Evolutionary conservation across 1,140 invertebrate genomes (phyloP).

Genomic region (Bombus huntii): DNA sequence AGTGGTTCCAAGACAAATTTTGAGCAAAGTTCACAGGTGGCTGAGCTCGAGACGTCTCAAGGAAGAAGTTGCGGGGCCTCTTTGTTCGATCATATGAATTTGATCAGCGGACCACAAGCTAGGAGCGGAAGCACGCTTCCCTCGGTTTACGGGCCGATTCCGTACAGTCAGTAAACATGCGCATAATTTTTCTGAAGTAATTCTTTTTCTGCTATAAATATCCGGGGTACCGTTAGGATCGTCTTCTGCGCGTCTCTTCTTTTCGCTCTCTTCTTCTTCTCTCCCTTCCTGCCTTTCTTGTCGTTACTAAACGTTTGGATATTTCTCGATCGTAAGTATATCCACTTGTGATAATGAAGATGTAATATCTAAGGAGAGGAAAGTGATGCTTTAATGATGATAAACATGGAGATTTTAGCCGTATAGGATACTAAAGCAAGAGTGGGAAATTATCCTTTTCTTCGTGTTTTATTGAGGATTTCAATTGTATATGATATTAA

Average conservation of each 20-base stretch:
- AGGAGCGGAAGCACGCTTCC: conserved; percentile 82
- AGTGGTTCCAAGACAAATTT: background rate
- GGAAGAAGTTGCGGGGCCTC: conserved; percentile 33
- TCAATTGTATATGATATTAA: too few relatives aligned
- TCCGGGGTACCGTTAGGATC: conserved; percentile 41
- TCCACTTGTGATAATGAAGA: background rate
- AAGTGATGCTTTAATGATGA: background rate
- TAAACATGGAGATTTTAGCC: background rate
- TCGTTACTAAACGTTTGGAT: background rate
- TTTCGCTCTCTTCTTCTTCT: background rate
- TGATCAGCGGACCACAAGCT: conserved; percentile 60
- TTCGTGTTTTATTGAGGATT: background rate
- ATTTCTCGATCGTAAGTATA: background rate
- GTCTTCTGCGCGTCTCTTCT: background rate
- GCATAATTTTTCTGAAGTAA: conserved; percentile 58
- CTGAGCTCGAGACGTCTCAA: background rate
- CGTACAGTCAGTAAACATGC: conserved; percentile 84
- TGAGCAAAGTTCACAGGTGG: conserved; percentile 1
- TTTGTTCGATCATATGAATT: conserved; percentile 66
- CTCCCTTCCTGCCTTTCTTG: background rate
- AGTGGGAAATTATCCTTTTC: background rate
- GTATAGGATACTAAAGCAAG: too few relatives aligned
- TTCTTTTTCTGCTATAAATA: conserved; percentile 59
- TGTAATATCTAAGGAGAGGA: background rate
- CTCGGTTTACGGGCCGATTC: conserved; percentile 84